Base-by-base conservation (phyloP, 2,113 vertebrate genomes). In the Thalassoma bifasciatum region DNA sequence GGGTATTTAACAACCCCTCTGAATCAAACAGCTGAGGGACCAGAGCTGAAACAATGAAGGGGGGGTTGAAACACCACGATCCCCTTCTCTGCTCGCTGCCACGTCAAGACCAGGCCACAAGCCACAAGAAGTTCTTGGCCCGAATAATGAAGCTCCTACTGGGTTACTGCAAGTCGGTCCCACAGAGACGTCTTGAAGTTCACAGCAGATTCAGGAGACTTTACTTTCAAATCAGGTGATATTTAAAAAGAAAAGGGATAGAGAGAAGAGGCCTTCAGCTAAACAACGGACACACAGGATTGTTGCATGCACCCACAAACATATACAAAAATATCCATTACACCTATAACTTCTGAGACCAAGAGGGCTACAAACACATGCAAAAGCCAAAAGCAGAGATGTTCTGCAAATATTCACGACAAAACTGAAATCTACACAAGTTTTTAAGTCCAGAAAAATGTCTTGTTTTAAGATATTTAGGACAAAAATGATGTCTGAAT, bases 81-180 rank as follows among this genome's bases (percentile, higher is more conserved):
- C 16, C 36, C 54, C 22, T 17, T 44, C 40, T 38, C 67, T 9
- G 1, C 69, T 75, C 58, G 68, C 68, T 83, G 72, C 87, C 87
- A 83, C 84, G 74, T 84, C 67, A 53, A 80, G 70, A 57, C 78
- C 82, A 77, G 86, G 77, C 80, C 85, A 75, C 79, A 88, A 75
- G 84, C 86, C 87, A 84, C 84, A 56, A 75, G 83, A 85, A 85
- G 75, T 85, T 90, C 83, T 86, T 89, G 89, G 88, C 66, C 74
- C 40, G 26, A 21, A 13, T 44, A 12, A 47, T 5, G 65, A 68
- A 49, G 68, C 66, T 79, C 66, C 62, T 72, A 68, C 84, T 86
- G 85, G 60, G 66, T 84, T 71, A 70, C 79, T 37, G 80, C 74
- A 57, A 71, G 81, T 49, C 61, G 36, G 68, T 86, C 80, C 76